Evolutionary conservation across 2,113 vertebrate species (phyloP).

Genomic region (Hymenochirus boettgeri): DNA sequence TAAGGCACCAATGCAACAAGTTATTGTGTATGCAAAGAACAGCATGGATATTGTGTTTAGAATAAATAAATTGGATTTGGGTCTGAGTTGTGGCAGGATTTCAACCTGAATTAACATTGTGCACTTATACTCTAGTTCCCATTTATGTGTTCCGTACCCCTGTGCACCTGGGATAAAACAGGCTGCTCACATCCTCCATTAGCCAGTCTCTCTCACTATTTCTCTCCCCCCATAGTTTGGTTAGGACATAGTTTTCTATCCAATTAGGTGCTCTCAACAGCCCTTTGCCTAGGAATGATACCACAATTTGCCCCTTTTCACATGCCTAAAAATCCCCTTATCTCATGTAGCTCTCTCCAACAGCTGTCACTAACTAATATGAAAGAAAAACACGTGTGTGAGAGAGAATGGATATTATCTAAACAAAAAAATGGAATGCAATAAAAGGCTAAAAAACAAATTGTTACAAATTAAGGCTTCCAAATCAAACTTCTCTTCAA

Average conservation of each 20-base stretch:
- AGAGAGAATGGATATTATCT: conserved; percentile 58
- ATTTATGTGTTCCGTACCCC: conserved; percentile 42
- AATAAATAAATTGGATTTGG: conserved; percentile 40
- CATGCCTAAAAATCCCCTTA: conserved; percentile 57
- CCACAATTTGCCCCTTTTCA: conserved; percentile 61
- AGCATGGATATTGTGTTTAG: too few species aligned
- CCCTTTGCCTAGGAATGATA: conserved; percentile 49
- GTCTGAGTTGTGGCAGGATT: conserved; percentile 50
- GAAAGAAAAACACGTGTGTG: conserved; percentile 56
- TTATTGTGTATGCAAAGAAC: too few species aligned
- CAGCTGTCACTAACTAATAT: conserved; percentile 67
- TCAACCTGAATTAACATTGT: conserved; percentile 43
- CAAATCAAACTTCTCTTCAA: neutral
- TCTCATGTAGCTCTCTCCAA: conserved; percentile 54
- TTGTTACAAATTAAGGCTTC: neutral
- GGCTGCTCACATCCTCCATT: conserved; percentile 46
- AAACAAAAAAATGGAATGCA: conserved; percentile 31
- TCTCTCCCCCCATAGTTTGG: conserved; percentile 53
- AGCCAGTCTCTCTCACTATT: conserved; percentile 54
- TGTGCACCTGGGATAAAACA: neutral
- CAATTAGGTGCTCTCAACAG: conserved; percentile 17
- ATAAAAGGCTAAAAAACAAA: conserved; percentile 15
- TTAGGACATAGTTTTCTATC: conserved; percentile 31
- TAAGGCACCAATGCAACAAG: conserved; percentile 48
- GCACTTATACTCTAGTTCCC: conserved; percentile 42